Base-by-base conservation (phyloP, 2,797 vertebrate species). In the Coregonus ussuriensis region DNA sequence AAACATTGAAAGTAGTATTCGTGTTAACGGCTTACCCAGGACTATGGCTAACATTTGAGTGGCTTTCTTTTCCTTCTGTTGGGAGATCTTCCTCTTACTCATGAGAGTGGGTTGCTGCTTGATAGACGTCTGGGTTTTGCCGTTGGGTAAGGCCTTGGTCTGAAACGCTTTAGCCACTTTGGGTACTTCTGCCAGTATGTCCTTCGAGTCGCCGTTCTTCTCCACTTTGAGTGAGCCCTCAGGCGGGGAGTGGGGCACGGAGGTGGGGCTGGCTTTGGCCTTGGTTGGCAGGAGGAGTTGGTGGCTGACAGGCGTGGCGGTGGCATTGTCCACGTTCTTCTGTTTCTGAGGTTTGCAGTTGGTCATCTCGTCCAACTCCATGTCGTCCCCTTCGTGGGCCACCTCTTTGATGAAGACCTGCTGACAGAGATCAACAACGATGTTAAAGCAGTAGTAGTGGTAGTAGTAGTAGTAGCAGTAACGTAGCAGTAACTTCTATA, bases 21-120 rank as follows among this genome's bases (percentile, higher is more conserved):
- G 54, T 4, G 31, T 31, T 16, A 67, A 6, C 29, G 4, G 74
- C 96, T 96, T 88, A 99, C 98, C 98, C 0, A 99, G 96, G 25
- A 99, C 98, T 1, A 99, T 99, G 86, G 98, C 97, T 81, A 99
- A 92, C 98, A 99, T 99, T 92, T 99, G 98, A 4, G 98, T 99
- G 78, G 98, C 98, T 85, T 99, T 99, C 89, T 98, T 99, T 88
- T 99, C 98, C 88, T 99, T 99, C 91, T 99, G 98, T 84, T 99
- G 98, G 1, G 97, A 98, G 81, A 99, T 93, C 88, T 99, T 99
- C 83, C 97, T 95, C 88, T 96, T 97, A 93, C 94, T 98, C 81
- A 98, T 87, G 11, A 71, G 41, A 13, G 69, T n/a, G 51, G 91
- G 93, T 29, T 63, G 59, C 21, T 63, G 59, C 93, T 97, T 99